phyloP scores from a whole-genome alignment of 2,888 invertebrate species.

The Synanthedon myopaeformis region DNA sequence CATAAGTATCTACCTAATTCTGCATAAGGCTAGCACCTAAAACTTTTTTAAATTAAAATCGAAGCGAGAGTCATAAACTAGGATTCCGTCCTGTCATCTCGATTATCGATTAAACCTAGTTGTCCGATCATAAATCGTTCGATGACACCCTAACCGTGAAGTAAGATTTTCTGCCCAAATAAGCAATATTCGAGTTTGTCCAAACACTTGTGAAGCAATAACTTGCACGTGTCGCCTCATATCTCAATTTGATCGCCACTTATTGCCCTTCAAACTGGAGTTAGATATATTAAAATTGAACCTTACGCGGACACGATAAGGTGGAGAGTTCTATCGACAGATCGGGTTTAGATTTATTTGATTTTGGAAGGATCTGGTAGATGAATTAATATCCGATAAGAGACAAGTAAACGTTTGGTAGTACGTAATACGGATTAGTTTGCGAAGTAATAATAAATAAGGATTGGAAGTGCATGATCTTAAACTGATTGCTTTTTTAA shows the following conservation, averaged over 20 bases:
- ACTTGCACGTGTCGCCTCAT: slow-evolving; percentile 58
- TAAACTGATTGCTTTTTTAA: not conserved
- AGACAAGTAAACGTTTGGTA: slow-evolving; percentile 24
- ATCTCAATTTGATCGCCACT: slow-evolving; percentile 58
- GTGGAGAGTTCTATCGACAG: slow-evolving; percentile 6
- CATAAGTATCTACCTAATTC: too few relatives aligned
- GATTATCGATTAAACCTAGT: not conserved
- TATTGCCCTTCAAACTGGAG: slow-evolving; percentile 25
- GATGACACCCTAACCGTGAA: slow-evolving; percentile 8
- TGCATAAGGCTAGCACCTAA: too few relatives aligned
- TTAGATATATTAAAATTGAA: slow-evolving; percentile 7
- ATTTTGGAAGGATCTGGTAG: slow-evolving; percentile 22
- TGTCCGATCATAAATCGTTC: not conserved
- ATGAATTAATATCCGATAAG: slow-evolving; percentile 51
- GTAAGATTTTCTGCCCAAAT: slow-evolving; percentile 49
- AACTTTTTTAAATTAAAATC: too few relatives aligned
- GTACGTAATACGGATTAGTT: not conserved
- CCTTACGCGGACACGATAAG: slow-evolving; percentile 2
- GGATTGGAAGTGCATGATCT: not conserved
- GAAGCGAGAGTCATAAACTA: too few relatives aligned
- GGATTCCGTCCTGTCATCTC: not conserved
- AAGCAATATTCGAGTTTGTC: slow-evolving; percentile 60
- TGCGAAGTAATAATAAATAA: not conserved
- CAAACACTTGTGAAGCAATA: slow-evolving; percentile 65
- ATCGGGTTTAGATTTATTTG: slow-evolving; percentile 12